Percentiles rank a stretch among this genome's conserved stretches.
These are phyloP conservation scores for Muschampia plurimacula DNA, from an alignment of 2,888 invertebrate genomes.

Conservation along the genomic window DNA sequence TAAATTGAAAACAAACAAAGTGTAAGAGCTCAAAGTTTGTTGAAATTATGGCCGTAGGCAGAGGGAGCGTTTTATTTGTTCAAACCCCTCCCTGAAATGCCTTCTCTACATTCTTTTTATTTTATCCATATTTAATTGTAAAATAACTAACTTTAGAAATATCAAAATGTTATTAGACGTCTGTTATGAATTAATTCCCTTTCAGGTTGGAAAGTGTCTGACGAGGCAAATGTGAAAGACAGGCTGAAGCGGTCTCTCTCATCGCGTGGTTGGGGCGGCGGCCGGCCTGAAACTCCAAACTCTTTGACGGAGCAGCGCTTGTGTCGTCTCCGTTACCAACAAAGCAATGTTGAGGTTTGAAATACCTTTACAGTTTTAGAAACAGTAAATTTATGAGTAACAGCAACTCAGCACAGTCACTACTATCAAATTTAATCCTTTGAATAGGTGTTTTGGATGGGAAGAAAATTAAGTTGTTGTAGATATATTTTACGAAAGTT, in stretches of 20 bases:
- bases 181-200: neutral
- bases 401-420: neutral
- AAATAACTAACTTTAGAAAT: neutral
- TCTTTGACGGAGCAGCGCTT: conserved; percentile 87
- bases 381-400: neutral
- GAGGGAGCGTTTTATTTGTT: neutral
- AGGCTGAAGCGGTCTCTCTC: conserved; percentile 87
- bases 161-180: neutral
- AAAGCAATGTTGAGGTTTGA: conserved; percentile 93
- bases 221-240: conserved; percentile 87
- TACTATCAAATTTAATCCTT: neutral
- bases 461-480: neutral
- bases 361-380: neutral
- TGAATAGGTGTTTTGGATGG: neutral
- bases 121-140: neutral
- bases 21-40: too few relatives aligned
- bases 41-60: too few relatives aligned
- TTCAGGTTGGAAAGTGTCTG: conserved; percentile 95
- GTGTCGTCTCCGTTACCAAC: conserved; percentile 95
- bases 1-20: too few relatives aligned
- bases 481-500: too few relatives aligned
- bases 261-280: conserved; percentile 83
- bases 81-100: neutral
- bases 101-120: neutral
- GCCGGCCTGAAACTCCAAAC: conserved; percentile 87